Base-by-base conservation (phyloP, 2,113 vertebrate species). In the Cyanistes caeruleus region DNA sequence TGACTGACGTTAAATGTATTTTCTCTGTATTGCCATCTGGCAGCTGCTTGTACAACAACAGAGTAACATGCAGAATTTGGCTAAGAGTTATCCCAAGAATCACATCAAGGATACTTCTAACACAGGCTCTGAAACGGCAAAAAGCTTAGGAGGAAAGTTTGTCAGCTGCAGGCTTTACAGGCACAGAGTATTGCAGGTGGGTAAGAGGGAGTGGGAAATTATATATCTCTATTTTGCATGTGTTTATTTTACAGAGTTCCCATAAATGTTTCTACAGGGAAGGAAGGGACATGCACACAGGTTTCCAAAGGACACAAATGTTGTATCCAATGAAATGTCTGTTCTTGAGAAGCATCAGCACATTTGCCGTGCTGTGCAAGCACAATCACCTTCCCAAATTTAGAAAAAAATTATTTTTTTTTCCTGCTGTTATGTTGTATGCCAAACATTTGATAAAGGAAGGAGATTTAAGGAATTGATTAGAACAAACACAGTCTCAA, bases 1-100 rank as follows among this genome's bases (percentile, higher is more conserved):
- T 94, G 94, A 86, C 59, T 93, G 95, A 93, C 60, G 3, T 85
- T 77, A 90, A 88, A 52, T 93, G 82, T 73, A n/a, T 96, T 96
- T 92, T 93, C 64, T 88, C 82, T 16, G 0, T 44, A 49, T 86
- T 56, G 64, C 93, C 95, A 96, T 94, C 91, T 96, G 96, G 90
- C 92, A 94, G 72, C 90, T 92, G 90, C 93, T 96, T 97, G 95
- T 96, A 93, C 79, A 46, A 87, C 95, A 97, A 86, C 87, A 11
- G 65, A 87, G 56, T 13, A 81, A 93, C 83, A 94, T 1, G 22
- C 56, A 46, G 85, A 75, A 94, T 88, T 86, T 97, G 96, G 95
- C 93, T 74, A 75, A 67, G 49, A 24, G 33, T 84, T 93, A 86
- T 37, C 68, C 52, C 49, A 59, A 80, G 82, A 90, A 94, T 52